Evolutionary conservation across 2,888 invertebrate genomes (phyloP).

Genomic region (Tribolium freemani): DNA sequence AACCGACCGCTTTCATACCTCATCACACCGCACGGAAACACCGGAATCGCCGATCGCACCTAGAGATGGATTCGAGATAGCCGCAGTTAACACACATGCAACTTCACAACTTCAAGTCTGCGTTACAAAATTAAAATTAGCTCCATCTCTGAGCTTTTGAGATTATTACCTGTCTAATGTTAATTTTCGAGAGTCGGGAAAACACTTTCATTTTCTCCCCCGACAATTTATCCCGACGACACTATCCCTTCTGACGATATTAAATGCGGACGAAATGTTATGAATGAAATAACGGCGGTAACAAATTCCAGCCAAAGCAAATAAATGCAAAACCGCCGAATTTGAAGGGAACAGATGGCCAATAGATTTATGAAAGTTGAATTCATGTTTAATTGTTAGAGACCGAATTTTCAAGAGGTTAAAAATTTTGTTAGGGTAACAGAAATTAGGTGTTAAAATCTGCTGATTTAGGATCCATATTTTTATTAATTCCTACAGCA

Average conservation of each 20-base stretch:
- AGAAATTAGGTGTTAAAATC: no score
- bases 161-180: not conserved
- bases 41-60: constrained; percentile 9
- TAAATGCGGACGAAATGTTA: constrained; percentile 20
- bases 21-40: constrained; percentile 12
- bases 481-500: no score
- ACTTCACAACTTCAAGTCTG: no score
- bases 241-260: not conserved
- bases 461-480: no score
- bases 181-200: not conserved
- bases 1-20: constrained; percentile 2
- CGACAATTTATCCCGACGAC: not conserved
- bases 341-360: not conserved
- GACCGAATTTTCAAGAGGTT: no score
- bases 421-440: no score
- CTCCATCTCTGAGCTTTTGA: not conserved
- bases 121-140: not conserved
- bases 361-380: not conserved
- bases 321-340: not conserved
- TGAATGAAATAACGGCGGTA: constrained; percentile 7
- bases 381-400: no score
- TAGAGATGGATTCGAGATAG: not conserved
- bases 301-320: not conserved
- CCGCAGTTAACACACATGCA: not conserved
- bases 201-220: constrained; percentile 3